Base-by-base conservation (phyloP, 2,797 vertebrate genomes). In the Channallabes apus region DNA sequence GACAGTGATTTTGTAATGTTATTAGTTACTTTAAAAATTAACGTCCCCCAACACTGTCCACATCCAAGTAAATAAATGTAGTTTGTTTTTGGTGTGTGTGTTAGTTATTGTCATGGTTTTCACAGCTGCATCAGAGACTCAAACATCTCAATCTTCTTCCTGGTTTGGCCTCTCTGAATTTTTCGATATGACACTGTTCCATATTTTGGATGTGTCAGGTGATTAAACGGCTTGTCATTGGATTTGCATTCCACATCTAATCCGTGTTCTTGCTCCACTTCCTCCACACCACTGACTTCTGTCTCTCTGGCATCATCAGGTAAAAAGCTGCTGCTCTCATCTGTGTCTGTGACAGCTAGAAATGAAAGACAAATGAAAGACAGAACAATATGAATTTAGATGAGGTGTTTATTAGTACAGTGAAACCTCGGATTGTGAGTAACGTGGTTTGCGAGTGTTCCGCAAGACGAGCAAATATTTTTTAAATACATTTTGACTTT, bases 101-200 rank as follows among this genome's bases (percentile, higher is more conserved):
- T 51, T 73, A 20, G 51, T 76, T 58, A 54, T 32, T 18, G 27
- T 18, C 22, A 64, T 81, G 90, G 87, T 83, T 89, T 91, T 93
- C 88, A 96, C 87, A 95, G 90, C 91, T 96, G 96, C 86, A 97
- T 94, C 96, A 97, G 96, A 87, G 95, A 95, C 87, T 99, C 98
- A 71, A 98, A 99, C 87, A 97, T 96, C 27, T 97, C 95, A 2
- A 99, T 98, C 89, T 96, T 96, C 91, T 98, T 96, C 12, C 96
- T 97, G 65, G 98, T 99, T 93, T 98, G 98, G 87, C 98, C 98
- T 91, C 95, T 96, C 68, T 95, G 94, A 89, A 99, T 99, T 93
- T 94, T 97, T 82, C 98, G 94, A 89, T 98, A 99, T 78, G 97
- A 99, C 91, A 97, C 95, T 0, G 97, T 98, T 88, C 96, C 96